Percentiles rank a stretch among this genome's conserved stretches.
phyloP scores from a whole-genome alignment of 1,140 invertebrate species.

The Pseudomyrmex gracilis region DNA sequence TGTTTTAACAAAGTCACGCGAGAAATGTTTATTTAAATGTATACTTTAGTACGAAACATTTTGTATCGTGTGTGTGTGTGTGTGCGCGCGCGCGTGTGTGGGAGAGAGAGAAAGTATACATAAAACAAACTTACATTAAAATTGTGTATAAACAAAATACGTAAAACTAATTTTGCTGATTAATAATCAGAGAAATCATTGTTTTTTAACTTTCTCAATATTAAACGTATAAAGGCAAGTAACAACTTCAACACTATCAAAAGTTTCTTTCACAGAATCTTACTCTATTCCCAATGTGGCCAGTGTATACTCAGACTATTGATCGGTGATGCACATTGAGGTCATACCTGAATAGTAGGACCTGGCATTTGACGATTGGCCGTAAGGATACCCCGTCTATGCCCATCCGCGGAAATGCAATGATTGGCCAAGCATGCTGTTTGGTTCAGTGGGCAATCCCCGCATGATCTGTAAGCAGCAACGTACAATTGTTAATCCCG shows the following conservation, averaged over 20 bases:
- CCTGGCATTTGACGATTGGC: constrained; percentile 94
- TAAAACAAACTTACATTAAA: too few species aligned
- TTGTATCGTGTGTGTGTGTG: too few species aligned
- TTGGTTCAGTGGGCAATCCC: constrained; percentile 88
- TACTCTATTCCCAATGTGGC: too few species aligned
- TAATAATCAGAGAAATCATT: too few species aligned
- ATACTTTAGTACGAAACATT: too few species aligned
- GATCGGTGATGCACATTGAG: constrained; percentile 33
- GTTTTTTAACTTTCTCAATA: too few species aligned
- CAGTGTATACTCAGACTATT: constrained; percentile 32
- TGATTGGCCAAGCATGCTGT: constrained; percentile 87
- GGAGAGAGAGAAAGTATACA: too few species aligned
- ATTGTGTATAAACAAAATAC: too few species aligned
- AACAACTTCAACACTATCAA: not conserved
- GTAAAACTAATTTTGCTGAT: too few species aligned
- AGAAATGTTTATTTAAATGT: too few species aligned
- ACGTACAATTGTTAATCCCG: not conserved
- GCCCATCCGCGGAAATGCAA: constrained; percentile 90
- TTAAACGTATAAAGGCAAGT: not conserved
- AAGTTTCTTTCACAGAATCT: not conserved
- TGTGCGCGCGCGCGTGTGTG: too few species aligned
- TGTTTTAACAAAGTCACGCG: not conserved
- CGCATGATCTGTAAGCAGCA: constrained; percentile 85
- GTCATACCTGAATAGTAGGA: constrained; percentile 90
- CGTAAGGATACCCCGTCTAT: constrained; percentile 89